Evolutionary conservation across 2,888 invertebrate species (phyloP), one percentile per base, ranked within the genome.

Genomic region (Heliconius charithonia): DNA sequence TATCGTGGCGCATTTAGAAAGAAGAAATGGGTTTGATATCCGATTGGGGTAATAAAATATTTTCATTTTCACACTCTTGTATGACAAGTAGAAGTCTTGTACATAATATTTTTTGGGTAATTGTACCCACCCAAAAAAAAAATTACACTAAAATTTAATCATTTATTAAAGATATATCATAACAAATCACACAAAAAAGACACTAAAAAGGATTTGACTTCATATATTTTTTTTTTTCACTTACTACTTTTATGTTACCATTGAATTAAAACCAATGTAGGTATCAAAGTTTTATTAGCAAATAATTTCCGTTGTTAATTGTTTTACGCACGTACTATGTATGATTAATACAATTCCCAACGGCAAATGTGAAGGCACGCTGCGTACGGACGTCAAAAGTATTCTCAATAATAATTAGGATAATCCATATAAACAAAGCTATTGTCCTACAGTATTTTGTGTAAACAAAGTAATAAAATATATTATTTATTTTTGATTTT

Each of bases 321-420:
- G 41, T 41, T 16, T 69, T 69, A 69, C 69, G 69, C 69, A 69
- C 41, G 9, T 45, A 69, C 41, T 3, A 45, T 69, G 45, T 1
- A 69, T 69, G 69, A 69, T 45, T 69, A 69, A 69, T 69, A 25
- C 41, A 41, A 69, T 69, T 69, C 69, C 69, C 69, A 69, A 45
- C 41, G 25, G 69, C 69, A 69, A 45, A 69, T 25, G 13, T 29
- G 16, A 19, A 3, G 27, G 9, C n/a, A 37, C 1, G 66, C 66
- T 37, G 37, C 66, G n/a, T 67, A 67, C 32, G 25, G 13, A 67
- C 67, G 67, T 67, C 67, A 67, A 67, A 37, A 37, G 25, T 41
- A 10, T 69, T 41, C 25, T 41, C 41, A 69, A 69, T 19, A 41
- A 69, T 12, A 25, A 25, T 41, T 16, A 45, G 41, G 37, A 69